Evolutionary conservation across 2,888 invertebrate genomes (phyloP).

Genomic region (Cyclophora albipunctata): DNA sequence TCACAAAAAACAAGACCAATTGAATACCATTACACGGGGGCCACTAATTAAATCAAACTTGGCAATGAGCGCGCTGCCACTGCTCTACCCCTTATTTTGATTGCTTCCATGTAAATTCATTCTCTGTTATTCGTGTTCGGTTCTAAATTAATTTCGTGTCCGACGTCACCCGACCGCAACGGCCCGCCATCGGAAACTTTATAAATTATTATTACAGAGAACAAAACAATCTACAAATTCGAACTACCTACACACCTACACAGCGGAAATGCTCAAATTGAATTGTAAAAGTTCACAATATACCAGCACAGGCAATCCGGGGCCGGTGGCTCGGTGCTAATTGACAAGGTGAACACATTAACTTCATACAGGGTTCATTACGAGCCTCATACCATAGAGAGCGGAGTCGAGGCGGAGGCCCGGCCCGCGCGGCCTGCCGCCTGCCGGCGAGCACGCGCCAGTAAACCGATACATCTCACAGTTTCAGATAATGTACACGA

Average conservation of each 20-base stretch:
- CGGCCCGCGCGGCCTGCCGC: not conserved
- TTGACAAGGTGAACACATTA: conserved; percentile 11
- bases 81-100: conserved; percentile 52
- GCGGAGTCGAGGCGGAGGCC: not conserved
- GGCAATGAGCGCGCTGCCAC: conserved; percentile 39
- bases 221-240: conserved; percentile 52
- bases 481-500: conserved; percentile 27
- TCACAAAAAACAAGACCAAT: conserved; percentile 39
- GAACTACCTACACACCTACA: conserved; percentile 24
- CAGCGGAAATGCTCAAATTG: conserved; percentile 38
- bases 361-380: conserved; percentile 14
- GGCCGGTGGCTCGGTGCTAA: conserved; percentile 11
- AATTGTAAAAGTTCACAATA: conserved; percentile 46
- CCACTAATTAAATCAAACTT: conserved; percentile 54
- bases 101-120: conserved; percentile 60
- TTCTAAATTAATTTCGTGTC: conserved; percentile 56
- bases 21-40: conserved; percentile 40
- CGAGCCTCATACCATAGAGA: not conserved
- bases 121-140: conserved; percentile 47
- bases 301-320: conserved; percentile 30
- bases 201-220: conserved; percentile 54
- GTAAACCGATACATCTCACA: conserved; percentile 24
- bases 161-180: conserved; percentile 42
- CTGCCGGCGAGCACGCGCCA: conserved; percentile 13
- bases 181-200: conserved; percentile 49